phyloP scores from a whole-genome alignment of 64 coral and sea anemone genomes.

The Dendronephthya gigantea region DNA sequence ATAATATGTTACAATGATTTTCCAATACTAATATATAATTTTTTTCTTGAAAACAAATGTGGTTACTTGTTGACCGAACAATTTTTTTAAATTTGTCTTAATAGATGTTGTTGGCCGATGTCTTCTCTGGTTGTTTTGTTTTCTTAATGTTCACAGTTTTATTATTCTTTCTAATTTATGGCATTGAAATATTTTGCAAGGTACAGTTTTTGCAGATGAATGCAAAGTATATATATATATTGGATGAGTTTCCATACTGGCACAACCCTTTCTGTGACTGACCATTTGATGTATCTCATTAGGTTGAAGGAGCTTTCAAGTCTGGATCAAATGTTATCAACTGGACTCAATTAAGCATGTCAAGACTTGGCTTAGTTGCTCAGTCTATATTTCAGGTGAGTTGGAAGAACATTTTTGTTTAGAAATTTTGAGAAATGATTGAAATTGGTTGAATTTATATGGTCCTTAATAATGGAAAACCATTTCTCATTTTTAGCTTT shows the following conservation, averaged over 20 bases:
- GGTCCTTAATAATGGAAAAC: no score
- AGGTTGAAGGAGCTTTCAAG: background rate
- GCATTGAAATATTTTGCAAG: conserved; percentile 11
- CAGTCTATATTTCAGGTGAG: conserved; percentile 1
- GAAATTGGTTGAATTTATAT: no score
- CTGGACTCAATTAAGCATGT: background rate
- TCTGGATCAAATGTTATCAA: conserved; percentile 9
- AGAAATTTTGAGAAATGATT: background rate
- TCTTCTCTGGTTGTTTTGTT: background rate
- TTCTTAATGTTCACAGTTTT: conserved; percentile 13
- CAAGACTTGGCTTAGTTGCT: background rate
- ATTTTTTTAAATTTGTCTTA: background rate
- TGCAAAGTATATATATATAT: no score
- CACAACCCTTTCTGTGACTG: no score
- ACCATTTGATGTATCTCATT: background rate
- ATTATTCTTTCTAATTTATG: conserved; percentile 3
- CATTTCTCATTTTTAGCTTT: background rate
- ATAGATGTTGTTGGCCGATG: background rate
- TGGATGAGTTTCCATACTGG: no score
- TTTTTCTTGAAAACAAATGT: no score
- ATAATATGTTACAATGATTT: no score
- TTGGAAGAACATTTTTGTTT: background rate
- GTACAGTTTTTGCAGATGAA: no score
- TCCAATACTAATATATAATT: no score
- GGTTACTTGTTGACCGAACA: background rate